A percentile compares a stretch with the other conserved stretches of the same genome.
These are phyloP conservation scores for Origma solitaria DNA, from an alignment of 2,113 vertebrate genomes.

Conservation along the genomic window DNA sequence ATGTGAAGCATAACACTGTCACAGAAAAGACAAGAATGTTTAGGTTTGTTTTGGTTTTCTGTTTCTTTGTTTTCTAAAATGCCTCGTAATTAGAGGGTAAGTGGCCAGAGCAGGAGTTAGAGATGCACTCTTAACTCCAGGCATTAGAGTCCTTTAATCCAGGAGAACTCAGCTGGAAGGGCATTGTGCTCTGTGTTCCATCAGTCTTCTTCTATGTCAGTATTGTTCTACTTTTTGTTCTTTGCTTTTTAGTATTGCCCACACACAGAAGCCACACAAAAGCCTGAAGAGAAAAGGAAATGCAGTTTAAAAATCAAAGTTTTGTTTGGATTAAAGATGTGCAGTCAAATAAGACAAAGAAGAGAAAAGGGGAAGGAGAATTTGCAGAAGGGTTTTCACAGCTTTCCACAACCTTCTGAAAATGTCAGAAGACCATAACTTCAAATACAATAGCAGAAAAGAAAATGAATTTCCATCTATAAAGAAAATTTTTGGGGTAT, in stretches of 20 bases:
- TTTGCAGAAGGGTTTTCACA: not conserved
- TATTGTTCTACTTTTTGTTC: not conserved
- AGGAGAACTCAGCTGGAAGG: not conserved
- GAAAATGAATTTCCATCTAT: not conserved
- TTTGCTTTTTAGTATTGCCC: not conserved
- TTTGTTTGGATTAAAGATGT: not conserved
- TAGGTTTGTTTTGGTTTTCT: not conserved
- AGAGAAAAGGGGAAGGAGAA: not conserved
- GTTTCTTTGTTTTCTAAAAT: not conserved
- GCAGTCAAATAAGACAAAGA: not conserved
- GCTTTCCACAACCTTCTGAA: not conserved
- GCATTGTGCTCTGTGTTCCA: not conserved
- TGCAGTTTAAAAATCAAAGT: not conserved
- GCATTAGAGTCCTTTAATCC: not conserved
- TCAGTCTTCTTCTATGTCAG: not conserved
- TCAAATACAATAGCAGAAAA: not conserved
- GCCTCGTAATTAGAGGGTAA: not conserved
- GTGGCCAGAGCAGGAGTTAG: not conserved
- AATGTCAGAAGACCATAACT: not conserved
- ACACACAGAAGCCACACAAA: not conserved
- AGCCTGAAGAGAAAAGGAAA: not conserved
- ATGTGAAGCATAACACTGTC: rapidly evolving
- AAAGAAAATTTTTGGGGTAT: not conserved
- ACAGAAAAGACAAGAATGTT: not conserved
- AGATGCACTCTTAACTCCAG: not conserved